Evolutionary conservation across 2,113 vertebrate species (phyloP), one percentile per base, ranked within the genome.

Genomic region (Catharus bicknelli): DNA sequence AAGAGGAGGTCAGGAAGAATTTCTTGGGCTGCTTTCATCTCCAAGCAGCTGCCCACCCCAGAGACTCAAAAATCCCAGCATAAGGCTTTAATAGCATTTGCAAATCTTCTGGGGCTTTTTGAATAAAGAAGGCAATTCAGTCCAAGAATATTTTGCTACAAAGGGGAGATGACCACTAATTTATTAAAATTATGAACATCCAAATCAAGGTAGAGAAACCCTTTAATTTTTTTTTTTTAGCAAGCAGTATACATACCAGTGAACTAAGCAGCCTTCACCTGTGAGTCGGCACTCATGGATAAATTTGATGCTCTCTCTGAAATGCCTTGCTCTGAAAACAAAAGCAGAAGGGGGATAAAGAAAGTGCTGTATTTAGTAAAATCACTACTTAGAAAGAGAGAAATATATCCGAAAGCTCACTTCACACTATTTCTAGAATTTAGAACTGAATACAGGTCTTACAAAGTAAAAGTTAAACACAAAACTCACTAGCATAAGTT

Each of bases 271-370:
- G 96, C 99, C 98, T 95, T 99, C 98, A 72, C 98, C 98, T 86
- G 97, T 97, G 77, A 99, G 98, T 2, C 99, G 98, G 82, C 98
- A 99, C 90, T 99, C 98, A n/a, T 99, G 99, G 90, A 99, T 99
- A 95, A 99, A 99, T 63, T 95, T 95, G 93, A 99, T 99, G 89
- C 99, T 99, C 92, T 99, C 97, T 97, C 98, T 99, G 96, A 99
- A 99, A 97, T 99, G 98, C 94, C 99, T 98, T 84, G 97, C 97
- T 94, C 99, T 99, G 93, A 79, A 90, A 94, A 95, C n/a, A 94
- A 51, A 91, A 94, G 47, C 74, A 89, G 91, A 87, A 94, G 27
- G 76, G 27, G 59, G 85, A 86, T 75, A 73, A 91, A 82, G 92
- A 94, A 95, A 93, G 90, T 72, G 43, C n/a, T 77, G 75, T 27